A percentile compares a stretch with the other conserved stretches of the same genome.
Conservation (phyloP, 2,113 vertebrate species). For the Gasterosteus aculeatus region DNA sequence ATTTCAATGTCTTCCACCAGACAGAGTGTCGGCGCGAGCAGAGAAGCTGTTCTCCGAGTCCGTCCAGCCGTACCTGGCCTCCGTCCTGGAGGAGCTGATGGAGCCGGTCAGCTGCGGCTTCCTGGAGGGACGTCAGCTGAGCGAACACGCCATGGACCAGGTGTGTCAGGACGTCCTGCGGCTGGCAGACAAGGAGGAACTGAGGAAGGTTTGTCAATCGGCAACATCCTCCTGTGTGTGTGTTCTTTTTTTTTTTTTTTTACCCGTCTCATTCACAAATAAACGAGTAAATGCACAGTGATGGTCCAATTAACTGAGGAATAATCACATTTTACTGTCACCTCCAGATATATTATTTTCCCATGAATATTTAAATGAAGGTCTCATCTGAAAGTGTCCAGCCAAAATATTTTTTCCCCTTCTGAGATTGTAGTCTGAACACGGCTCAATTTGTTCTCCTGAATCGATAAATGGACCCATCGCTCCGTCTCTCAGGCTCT, state of each 20-base stretch:
- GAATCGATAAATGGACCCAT: background rate
- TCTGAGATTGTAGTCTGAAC: background rate
- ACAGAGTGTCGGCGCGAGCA: constrained; percentile 80
- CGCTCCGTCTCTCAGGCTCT: constrained; percentile 75
- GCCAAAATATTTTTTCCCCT: background rate
- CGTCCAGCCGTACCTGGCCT: constrained; percentile 86
- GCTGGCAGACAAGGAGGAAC: constrained; percentile 59
- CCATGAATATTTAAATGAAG: background rate
- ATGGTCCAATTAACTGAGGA: background rate
- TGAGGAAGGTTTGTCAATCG: constrained; percentile 81
- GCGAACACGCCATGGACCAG: constrained; percentile 84
- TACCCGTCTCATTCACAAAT: background rate
- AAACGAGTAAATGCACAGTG: background rate
- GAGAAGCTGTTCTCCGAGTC: constrained; percentile 82
- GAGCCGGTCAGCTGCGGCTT: constrained; percentile 91
- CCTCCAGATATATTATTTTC: background rate
- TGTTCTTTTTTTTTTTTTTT: background rate
- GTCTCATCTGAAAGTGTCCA: background rate
- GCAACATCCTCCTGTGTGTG: background rate
- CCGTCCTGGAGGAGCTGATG: constrained; percentile 93
- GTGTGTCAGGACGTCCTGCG: constrained; percentile 82
- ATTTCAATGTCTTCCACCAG: constrained; percentile 62
- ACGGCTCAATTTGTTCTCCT: background rate
- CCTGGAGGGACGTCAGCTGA: constrained; percentile 83
- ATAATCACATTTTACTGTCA: background rate